These are phyloP conservation scores for Anodontia alba DNA, from an alignment of 2,888 invertebrate species.

Conservation along the genomic window DNA sequence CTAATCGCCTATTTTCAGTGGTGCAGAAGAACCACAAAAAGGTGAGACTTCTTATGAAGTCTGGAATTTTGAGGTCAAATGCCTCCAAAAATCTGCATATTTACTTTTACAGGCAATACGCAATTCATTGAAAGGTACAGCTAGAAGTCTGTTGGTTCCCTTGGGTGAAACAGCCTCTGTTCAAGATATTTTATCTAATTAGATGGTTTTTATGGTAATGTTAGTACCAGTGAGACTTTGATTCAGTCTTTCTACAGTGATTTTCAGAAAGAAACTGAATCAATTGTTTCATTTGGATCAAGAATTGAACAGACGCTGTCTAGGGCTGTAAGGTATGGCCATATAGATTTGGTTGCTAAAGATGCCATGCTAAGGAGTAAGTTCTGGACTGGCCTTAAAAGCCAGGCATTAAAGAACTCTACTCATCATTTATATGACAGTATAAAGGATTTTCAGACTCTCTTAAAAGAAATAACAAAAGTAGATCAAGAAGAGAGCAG, in stretches of 20 bases:
- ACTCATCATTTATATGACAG: slow-evolving; percentile 47
- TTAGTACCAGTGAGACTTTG: slow-evolving; percentile 35
- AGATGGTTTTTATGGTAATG: slow-evolving; percentile 31
- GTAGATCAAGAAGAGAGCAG: slow-evolving; percentile 22
- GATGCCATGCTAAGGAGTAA: slow-evolving; percentile 42
- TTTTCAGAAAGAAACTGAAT: slow-evolving; percentile 29
- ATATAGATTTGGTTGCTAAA: slow-evolving; percentile 29
- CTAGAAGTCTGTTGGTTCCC: slow-evolving; percentile 33
- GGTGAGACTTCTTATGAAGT: slow-evolving; percentile 34
- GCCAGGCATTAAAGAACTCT: slow-evolving; percentile 25
- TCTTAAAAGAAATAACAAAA: slow-evolving; percentile 28
- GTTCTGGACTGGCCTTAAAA: slow-evolving; percentile 38
- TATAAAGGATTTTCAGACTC: slow-evolving; percentile 24
- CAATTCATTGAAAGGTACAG: slow-evolving; percentile 38
- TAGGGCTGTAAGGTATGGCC: slow-evolving; percentile 31
- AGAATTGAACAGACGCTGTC: slow-evolving; percentile 34
- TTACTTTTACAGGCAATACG: slow-evolving; percentile 22
- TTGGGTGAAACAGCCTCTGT: slow-evolving; percentile 31
- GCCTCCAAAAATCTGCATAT: slow-evolving; percentile 6
- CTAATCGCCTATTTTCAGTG: slow-evolving; percentile 36
- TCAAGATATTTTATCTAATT: slow-evolving; percentile 28
- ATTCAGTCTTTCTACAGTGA: slow-evolving; percentile 42
- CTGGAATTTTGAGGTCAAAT: slow-evolving; percentile 35
- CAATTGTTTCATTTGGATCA: slow-evolving; percentile 43
- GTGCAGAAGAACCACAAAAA: slow-evolving; percentile 39